Evolutionary conservation across 2,888 invertebrate species (phyloP).

Genomic region (Marasmarcha lunaedactyla): DNA sequence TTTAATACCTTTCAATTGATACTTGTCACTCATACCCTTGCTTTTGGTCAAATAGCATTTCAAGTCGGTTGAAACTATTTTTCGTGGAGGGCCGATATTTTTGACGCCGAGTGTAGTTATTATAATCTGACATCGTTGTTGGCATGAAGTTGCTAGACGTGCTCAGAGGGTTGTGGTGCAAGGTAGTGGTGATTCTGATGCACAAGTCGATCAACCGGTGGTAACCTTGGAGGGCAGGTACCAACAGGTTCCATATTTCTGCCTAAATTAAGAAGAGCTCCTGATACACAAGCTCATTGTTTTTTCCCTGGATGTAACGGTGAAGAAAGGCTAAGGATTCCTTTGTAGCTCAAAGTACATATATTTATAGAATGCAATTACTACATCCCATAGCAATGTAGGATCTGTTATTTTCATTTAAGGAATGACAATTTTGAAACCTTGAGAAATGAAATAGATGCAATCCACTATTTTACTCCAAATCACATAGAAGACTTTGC

Average conservation of each 20-base stretch:
- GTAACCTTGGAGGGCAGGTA: not conserved
- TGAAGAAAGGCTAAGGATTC: not conserved
- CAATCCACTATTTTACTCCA: slow-evolving; percentile 4
- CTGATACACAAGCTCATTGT: not conserved
- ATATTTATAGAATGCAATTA: not conserved
- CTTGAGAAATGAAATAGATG: not conserved
- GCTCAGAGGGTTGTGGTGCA: not conserved
- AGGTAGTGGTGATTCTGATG: too few species aligned
- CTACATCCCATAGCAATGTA: not conserved
- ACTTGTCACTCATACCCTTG: too few species aligned
- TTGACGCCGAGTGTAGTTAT: too few species aligned
- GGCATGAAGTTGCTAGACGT: not conserved
- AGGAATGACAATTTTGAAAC: not conserved
- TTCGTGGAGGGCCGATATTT: too few species aligned
- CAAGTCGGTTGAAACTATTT: too few species aligned
- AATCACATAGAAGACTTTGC: slow-evolving; percentile 12
- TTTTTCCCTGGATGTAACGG: not conserved
- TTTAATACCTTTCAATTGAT: too few species aligned
- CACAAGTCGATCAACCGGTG: not conserved
- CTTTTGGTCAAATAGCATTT: too few species aligned
- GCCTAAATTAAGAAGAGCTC: too few species aligned
- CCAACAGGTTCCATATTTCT: too few species aligned
- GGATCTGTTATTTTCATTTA: not conserved
- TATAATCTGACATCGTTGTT: not conserved
- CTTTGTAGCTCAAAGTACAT: not conserved